Base-by-base conservation (phyloP, 1,140 invertebrate species). In the Pseudomyrmex dendroicus region DNA sequence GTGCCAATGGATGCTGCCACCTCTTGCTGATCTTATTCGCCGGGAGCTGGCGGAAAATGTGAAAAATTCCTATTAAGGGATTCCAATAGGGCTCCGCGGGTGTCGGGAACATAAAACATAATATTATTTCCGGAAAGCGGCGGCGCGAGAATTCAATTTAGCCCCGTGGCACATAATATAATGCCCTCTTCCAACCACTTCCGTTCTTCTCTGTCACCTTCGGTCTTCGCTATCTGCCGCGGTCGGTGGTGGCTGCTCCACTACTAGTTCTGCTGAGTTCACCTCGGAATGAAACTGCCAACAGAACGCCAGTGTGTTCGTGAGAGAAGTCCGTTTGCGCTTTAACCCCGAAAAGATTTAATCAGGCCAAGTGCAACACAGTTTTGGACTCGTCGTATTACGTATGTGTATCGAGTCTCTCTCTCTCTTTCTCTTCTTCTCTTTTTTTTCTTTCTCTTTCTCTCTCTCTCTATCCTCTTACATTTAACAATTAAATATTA, bases 41-140 rank as follows among this genome's bases (percentile, higher is more conserved):
- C 82, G 82, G 82, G 80, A 80, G 87, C 89, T 89, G 90, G 86
- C 87, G 88, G 91, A 92, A 92, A 92, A 92, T 92, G 91, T 91
- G 90, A 91, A 92, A 92, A 92, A 92, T 92, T 92, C 90, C 91
- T 91, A 92, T 92, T 92, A 92, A 92, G 87, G 90, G 87, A 92
- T 92, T 92, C 91, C 91, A 89, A 92, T 92, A 92, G 89, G 90
- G 86, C 83, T 78, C 54, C 88, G 87, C 73, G 89, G 88, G 84
- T 87, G 84, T 89, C 86, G 86, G 85, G 87, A 86, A 91, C 90
- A 92, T 92, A 92, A 92, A 92, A 92, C 91, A 92, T 92, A 92
- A 92, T 92, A 92, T 92, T 92, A 92, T 92, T 92, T 92, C 90
- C 91, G 82, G 89, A 78, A 89, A 91, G 88, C 90, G 89, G 86